Base-by-base conservation (phyloP, 2,113 vertebrate genomes). In the Irena cyanogastra region DNA sequence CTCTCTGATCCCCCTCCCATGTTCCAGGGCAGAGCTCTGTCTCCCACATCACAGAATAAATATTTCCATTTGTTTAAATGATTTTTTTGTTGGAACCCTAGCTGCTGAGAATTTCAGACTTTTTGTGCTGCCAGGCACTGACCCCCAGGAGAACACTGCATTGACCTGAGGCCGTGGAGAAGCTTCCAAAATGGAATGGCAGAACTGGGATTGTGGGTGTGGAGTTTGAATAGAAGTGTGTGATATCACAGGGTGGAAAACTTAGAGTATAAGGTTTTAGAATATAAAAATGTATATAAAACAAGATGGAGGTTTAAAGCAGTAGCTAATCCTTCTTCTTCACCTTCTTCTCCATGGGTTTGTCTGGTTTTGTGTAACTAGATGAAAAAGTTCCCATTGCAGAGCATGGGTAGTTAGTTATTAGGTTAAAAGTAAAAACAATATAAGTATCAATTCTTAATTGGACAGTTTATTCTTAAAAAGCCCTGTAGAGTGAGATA, bases 1-100 rank as follows among this genome's bases (percentile, higher is more conserved):
- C 14, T 10, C 19, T 50, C 65, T 71, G 44, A n/a, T 15, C 26
- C 10, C 7, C 10, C 24, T 71, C 31, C 28, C 1, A 0, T 2
- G 19, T 44, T 64, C 35, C 37, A 84, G 33, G 64, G 6, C 37
- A 42, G 11, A 37, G 11, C 16, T 91, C 60, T 63, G 45, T 1
- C 14, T 65, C 39, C 27, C 54, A 41, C 42, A 39, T 4, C 50
- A n/a, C 37, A 26, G 12, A 61, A 45, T 2, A 44, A 39, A 52
- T 28, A 13, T 41, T 61, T 31, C 12, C 13, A 2, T 52, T 47
- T 35, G 1, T 13, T 61, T 11, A 12, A 7, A 13, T 15, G 4
- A 3, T 18, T 72, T 64, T 31, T 63, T 31, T 64, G 9, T 24
- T 57, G 56, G 22, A 35, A 7, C n/a, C 14, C 56, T 59, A n/a